Evolutionary conservation across 2,113 vertebrate genomes (phyloP).

Genomic region (Apaloderma vittatum): DNA sequence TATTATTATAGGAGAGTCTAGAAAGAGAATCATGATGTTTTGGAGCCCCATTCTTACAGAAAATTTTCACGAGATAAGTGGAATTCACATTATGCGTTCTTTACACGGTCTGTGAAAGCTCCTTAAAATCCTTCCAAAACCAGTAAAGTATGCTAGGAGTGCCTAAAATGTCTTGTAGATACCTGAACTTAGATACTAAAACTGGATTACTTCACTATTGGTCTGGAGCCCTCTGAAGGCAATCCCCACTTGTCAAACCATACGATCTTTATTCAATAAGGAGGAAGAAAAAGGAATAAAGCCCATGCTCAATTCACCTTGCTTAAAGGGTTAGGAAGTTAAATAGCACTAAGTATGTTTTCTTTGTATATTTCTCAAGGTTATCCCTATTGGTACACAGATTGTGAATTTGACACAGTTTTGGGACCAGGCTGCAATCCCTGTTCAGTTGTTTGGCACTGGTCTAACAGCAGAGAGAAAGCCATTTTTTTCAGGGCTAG

Average conservation of each 20-base stretch:
- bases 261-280: background rate
- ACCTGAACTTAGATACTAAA: slow-evolving; percentile 9
- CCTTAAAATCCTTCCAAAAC: background rate
- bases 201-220: slow-evolving; percentile 10
- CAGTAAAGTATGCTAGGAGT: background rate
- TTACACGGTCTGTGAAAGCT: background rate
- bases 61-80: background rate
- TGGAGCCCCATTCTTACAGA: background rate
- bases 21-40: background rate
- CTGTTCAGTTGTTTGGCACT: background rate
- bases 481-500: background rate
- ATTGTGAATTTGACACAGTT: background rate
- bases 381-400: background rate
- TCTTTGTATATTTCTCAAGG: background rate
- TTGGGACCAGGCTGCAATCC: background rate
- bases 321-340: background rate
- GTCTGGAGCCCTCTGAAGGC: background rate
- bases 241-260: background rate
- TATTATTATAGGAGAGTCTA: background rate
- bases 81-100: background rate
- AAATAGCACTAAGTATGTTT: background rate
- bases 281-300: background rate
- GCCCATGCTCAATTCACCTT: background rate
- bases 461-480: background rate
- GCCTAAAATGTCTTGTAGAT: too few species aligned